These are phyloP conservation scores for Eospalax fontanierii DNA, from an alignment of 2,797 vertebrate species.

Conservation along the genomic window DNA sequence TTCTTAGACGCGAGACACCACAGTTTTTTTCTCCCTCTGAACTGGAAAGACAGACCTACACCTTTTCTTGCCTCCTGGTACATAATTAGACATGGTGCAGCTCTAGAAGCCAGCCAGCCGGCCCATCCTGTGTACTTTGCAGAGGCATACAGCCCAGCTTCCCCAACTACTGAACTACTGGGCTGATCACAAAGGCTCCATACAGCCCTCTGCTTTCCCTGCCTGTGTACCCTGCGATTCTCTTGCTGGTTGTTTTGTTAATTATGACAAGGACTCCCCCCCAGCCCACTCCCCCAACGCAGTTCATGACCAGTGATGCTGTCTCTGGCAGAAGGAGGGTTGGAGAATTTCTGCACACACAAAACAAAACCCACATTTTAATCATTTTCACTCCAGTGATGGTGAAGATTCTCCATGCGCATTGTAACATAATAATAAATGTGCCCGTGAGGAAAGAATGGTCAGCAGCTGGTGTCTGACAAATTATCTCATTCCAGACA, in stretches of 20 bases:
- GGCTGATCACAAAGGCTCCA: conserved; percentile 84
- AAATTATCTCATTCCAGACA: conserved; percentile 89
- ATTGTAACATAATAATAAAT: conserved; percentile 90
- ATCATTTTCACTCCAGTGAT: conserved; percentile 82
- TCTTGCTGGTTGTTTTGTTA: conserved; percentile 67
- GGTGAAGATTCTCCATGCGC: conserved; percentile 88
- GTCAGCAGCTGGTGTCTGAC: conserved; percentile 91
- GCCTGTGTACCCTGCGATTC: conserved; percentile 67
- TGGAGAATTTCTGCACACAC: conserved; percentile 81
- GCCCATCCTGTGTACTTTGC: conserved; percentile 87
- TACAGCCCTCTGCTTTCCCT: conserved; percentile 78
- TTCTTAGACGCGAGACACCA: conserved; percentile 92
- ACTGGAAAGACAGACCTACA: conserved; percentile 91
- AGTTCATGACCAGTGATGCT: conserved; percentile 4
- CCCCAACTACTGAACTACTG: conserved; percentile 83
- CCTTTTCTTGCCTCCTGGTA: conserved; percentile 91
- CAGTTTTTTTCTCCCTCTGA: conserved; percentile 87
- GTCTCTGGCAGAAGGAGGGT: conserved; percentile 62
- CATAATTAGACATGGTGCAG: conserved; percentile 90
- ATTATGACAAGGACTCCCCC: not conserved
- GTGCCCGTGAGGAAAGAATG: conserved; percentile 89
- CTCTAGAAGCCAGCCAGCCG: conserved; percentile 90
- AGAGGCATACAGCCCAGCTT: conserved; percentile 82
- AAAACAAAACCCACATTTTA: conserved; percentile 77
- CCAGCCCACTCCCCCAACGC: not conserved